Evolutionary conservation across 2,113 vertebrate genomes (phyloP).

Genomic region (Sphaerodactylus townsendi): DNA sequence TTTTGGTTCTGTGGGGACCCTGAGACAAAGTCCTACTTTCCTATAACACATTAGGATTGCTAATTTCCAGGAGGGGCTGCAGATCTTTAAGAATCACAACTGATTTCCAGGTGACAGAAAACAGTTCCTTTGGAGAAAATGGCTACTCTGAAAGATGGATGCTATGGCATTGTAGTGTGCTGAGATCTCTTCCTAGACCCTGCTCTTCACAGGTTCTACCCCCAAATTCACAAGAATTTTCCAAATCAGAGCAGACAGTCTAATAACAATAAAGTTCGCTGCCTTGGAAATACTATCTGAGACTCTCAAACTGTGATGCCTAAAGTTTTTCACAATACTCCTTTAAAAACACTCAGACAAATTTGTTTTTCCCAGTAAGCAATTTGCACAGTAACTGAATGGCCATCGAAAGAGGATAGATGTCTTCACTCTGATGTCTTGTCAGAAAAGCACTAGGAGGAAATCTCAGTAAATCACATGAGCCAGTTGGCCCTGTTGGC

Average conservation of each 20-base stretch:
- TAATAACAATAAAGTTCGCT: not conserved
- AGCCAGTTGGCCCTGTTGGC: not conserved
- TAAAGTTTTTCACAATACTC: not conserved
- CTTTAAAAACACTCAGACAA: not conserved
- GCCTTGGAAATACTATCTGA: not conserved
- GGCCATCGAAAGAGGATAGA: not conserved
- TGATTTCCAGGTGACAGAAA: too few relatives aligned
- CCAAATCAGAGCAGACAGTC: too few relatives aligned
- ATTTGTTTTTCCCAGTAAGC: not conserved
- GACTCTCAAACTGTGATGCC: not conserved
- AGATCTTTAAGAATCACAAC: too few relatives aligned
- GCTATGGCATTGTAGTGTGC: too few relatives aligned
- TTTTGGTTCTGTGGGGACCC: not conserved
- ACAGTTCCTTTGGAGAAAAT: too few relatives aligned
- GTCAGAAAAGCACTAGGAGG: not conserved
- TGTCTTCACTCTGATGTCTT: not conserved
- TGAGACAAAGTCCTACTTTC: not conserved
- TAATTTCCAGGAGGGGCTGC: too few relatives aligned
- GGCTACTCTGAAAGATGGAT: too few relatives aligned
- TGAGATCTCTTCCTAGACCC: too few relatives aligned
- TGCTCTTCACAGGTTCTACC: too few relatives aligned
- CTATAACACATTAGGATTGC: too few relatives aligned
- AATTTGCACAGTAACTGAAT: not conserved
- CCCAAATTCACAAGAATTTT: too few relatives aligned
- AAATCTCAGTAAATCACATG: constrained; percentile 12